Conservation (phyloP, 2,888 invertebrate species). For the Drosophila suboccidentalis region DNA sequence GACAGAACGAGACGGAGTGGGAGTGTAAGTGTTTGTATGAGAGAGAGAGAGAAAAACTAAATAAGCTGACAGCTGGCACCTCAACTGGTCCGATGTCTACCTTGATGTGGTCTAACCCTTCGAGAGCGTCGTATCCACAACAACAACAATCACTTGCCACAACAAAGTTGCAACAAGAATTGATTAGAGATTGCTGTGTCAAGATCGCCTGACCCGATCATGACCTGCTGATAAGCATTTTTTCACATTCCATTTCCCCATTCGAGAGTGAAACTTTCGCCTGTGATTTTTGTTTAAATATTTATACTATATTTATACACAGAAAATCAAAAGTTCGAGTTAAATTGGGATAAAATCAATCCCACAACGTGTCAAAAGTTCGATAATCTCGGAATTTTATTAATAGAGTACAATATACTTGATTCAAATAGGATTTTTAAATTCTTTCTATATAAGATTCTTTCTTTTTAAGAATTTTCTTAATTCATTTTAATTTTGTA, state of each 20-base stretch:
- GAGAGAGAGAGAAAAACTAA: conserved; percentile 9
- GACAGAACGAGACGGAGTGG: background rate
- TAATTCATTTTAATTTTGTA: no score
- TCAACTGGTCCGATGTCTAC: conserved; percentile 39
- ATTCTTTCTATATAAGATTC: no score
- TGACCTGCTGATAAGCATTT: background rate
- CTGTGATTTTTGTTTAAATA: background rate
- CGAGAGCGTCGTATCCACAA: background rate
- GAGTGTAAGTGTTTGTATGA: background rate
- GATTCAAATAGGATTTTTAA: no score
- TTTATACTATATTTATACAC: background rate
- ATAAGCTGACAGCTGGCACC: conserved; percentile 69
- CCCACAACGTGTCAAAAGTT: no score
- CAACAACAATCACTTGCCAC: conserved; percentile 16
- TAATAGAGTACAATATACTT: no score
- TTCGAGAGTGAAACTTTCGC: conserved; percentile 35
- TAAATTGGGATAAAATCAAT: no score
- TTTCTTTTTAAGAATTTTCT: no score
- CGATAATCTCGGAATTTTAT: no score
- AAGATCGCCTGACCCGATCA: conserved; percentile 2
- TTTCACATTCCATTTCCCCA: background rate
- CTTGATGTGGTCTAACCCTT: conserved; percentile 35
- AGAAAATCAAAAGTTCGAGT: no score
- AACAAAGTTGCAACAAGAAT: conserved; percentile 3
- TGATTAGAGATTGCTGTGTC: conserved; percentile 10